Evolutionary conservation across 92 coral and sea anemone genomes (phyloP), one percentile per base, ranked within the genome.

Genomic region (Bergia puertoricense): DNA sequence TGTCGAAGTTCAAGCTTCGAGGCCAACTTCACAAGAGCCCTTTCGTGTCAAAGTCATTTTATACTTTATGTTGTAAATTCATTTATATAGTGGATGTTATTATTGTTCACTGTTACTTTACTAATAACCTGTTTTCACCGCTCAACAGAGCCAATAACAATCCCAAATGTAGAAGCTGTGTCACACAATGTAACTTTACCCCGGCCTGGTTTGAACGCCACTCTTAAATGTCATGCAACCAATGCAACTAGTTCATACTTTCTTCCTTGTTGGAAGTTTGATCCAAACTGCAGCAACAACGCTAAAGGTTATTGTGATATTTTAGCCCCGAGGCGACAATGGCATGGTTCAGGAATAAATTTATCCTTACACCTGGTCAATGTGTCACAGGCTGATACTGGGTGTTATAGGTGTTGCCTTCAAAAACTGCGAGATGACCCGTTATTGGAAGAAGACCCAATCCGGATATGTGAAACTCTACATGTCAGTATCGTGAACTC

Each of bases 341-440:
- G 87, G 87, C 14, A n/a, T 2, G 79, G 87, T 14, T 84, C 87
- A 44, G 38, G 46, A 38, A 14, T 36, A 2, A 84, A 46, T 16
- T 15, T 84, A 40, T 71, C 65, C 23, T 44, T 84, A n/a, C 0
- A 2, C 67, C 77, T 84, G 0, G 79, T 84, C 20, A 84, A 84
- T 23, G 74, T 84, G 6, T 69, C 87, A 71, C 44, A 23, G 66
- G 66, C 46, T 66, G 14, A 46, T 36, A 51, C 56, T 13, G 87
- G 87, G 43, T 84, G 87, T 4, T 84, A 84, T n/a, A 44, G 36
- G n/a, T 84, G 87, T n/a, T 84, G 87, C 65, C 13, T 69, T 42
- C 44, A 30, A 8, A 42, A 69, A 0, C 77, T 84, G 36, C 57
- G 36, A 7, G 62, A 71, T 44, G 65, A 71, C 36, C 50, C 14